Base-by-base conservation (phyloP, 37 sponge, comb jelly and placozoan genomes). In the Ianthella basta region DNA sequence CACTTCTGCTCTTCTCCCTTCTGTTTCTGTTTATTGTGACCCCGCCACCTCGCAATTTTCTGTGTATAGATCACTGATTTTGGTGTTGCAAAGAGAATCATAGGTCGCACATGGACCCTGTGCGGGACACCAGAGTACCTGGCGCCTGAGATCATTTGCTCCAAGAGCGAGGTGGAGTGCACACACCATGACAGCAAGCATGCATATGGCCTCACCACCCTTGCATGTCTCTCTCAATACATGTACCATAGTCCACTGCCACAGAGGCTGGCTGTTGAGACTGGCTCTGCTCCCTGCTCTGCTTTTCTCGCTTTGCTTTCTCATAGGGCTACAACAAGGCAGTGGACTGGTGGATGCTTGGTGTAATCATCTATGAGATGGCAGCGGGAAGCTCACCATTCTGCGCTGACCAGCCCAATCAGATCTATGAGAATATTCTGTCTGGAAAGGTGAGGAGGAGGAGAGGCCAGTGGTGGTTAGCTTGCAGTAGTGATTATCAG, bases 81-180 rank as follows among this genome's bases (percentile, higher is more conserved):
- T 81, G 99, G 99, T 0, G 97, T 99, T 87, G 99, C 99, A 24
- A 99, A 99, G 89, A 84, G 90, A 25, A 92, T 99, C 27, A 95
- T 89, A 60, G 97, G 99, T 4, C 86, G 99, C 4, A 99, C 99
- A 0, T 99, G 99, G 99, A 99, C 99, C 0, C 65, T 99, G 61
- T 99, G 99, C 88, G 99, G 99, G 0, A 99, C 99, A 0, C 99
- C 99, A 18, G 99, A 99, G 88, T 99, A 99, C 84, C 88, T 99
- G 24, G 97, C 99, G 20, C 99, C 99, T 16, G 99, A 99, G 68
- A 99, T 92, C 63, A 92, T 92, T 38, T 87, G 89, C 8, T 82
- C 84, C 60, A 92, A 88, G n/a, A n/a, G n/a, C n/a, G n/a, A n/a
- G 41, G 89, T 85, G 14, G 12, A 59, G n/a, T n/a, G n/a, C n/a